Evolutionary conservation across 2,888 invertebrate species (phyloP).

Genomic region (Cheilosia variabilis): DNA sequence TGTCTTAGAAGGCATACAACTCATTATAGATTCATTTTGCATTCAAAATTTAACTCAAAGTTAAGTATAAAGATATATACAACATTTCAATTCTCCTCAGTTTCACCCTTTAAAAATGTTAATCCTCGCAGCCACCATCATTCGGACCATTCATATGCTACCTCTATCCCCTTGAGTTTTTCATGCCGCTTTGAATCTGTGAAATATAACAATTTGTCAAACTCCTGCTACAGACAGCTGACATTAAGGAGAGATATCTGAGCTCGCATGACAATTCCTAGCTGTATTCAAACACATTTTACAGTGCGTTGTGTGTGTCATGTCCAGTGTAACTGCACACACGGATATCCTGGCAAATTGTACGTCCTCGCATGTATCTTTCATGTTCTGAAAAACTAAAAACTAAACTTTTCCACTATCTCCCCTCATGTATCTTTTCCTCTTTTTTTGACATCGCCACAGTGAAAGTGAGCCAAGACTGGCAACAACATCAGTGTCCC

Average conservation of each 20-base stretch:
- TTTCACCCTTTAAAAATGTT: no score
- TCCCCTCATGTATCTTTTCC: constrained; percentile 27
- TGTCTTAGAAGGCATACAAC: no score
- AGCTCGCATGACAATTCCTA: background rate
- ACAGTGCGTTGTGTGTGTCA: constrained; percentile 34
- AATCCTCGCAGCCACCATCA: background rate
- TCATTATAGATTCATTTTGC: no score
- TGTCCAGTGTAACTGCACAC: constrained; percentile 60
- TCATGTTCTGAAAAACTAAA: constrained; percentile 44
- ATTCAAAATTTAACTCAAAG: no score
- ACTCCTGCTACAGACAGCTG: constrained; percentile 47
- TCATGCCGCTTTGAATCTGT: constrained; percentile 32
- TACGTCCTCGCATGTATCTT: constrained; percentile 36
- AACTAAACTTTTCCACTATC: constrained; percentile 48
- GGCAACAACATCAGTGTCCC: constrained; percentile 45
- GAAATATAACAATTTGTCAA: constrained; percentile 46
- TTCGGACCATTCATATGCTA: background rate
- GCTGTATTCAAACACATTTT: constrained; percentile 5
- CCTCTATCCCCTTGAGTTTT: constrained; percentile 4
- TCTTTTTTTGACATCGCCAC: constrained; percentile 8
- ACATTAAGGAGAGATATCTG: constrained; percentile 30
- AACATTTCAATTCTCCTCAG: no score
- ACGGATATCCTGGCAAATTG: constrained; percentile 63
- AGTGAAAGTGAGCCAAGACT: constrained; percentile 32
- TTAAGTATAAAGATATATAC: no score